phyloP scores from a whole-genome alignment of 2,888 invertebrate genomes.

The Mythimna lalbum region DNA sequence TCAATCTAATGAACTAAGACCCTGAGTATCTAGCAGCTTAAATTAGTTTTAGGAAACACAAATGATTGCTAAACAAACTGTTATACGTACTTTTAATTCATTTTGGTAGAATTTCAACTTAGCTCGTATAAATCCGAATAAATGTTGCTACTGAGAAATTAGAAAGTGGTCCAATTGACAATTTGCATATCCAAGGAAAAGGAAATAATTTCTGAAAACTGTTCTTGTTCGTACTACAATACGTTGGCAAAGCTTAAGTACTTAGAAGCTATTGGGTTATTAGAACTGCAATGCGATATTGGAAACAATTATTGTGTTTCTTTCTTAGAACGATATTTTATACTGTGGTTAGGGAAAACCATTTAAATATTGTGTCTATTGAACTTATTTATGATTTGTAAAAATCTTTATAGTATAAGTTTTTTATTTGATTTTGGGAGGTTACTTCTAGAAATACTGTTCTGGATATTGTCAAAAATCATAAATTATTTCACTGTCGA shows the following conservation, averaged over 20 bases:
- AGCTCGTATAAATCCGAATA: neutral
- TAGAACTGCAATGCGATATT: constrained; percentile 43
- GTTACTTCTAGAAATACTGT: too few relatives aligned
- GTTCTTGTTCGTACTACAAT: constrained; percentile 20
- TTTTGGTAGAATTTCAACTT: neutral
- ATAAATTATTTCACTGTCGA: too few relatives aligned
- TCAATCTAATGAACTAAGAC: too few relatives aligned
- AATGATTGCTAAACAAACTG: too few relatives aligned
- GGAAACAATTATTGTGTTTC: constrained; percentile 43
- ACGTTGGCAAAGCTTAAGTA: constrained; percentile 41
- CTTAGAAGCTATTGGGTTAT: constrained; percentile 43
- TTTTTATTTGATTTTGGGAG: too few relatives aligned
- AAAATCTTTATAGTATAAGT: too few relatives aligned
- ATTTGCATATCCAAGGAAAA: constrained; percentile 3
- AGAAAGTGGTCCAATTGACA: neutral
- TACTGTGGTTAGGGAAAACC: constrained; percentile 8
- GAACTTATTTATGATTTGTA: too few relatives aligned
- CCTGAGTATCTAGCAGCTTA: too few relatives aligned
- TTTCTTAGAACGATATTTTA: constrained; percentile 42
- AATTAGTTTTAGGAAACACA: too few relatives aligned
- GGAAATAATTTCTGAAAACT: constrained; percentile 28
- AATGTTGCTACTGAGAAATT: neutral
- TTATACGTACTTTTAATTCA: too few relatives aligned
- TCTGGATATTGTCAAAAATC: too few relatives aligned
- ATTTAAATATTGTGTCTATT: neutral